phyloP scores from a whole-genome alignment of 2,888 invertebrate species.

The Drosophila meridionalis region DNA sequence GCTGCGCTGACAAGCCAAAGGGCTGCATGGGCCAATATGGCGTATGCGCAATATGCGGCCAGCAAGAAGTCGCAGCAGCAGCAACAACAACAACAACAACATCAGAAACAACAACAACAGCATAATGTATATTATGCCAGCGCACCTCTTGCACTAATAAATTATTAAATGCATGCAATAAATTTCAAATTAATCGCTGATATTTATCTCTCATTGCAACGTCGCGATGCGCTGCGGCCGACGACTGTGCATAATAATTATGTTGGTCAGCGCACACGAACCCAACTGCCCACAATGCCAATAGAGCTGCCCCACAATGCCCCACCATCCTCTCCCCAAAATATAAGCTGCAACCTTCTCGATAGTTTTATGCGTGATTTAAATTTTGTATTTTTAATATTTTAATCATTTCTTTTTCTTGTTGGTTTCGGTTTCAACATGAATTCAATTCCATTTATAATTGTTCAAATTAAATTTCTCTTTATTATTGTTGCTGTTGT shows the following conservation, averaged over 20 bases:
- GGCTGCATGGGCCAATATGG: constrained; percentile 64
- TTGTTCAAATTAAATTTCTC: constrained; percentile 54
- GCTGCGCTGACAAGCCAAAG: constrained; percentile 58
- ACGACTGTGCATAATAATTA: constrained; percentile 63
- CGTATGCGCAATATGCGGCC: constrained; percentile 64
- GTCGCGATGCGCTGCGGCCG: constrained; percentile 30
- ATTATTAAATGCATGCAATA: constrained; percentile 82
- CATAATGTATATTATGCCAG: constrained; percentile 38
- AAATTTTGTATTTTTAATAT: constrained; percentile 18
- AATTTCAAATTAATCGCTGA: constrained; percentile 83
- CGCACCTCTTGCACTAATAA: constrained; percentile 72
- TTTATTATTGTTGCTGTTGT: constrained; percentile 36
- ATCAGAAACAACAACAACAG: constrained; percentile 33
- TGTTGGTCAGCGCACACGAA: constrained; percentile 40
- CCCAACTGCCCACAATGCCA: background rate
- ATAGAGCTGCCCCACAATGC: background rate
- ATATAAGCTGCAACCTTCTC: background rate
- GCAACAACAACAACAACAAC: constrained; percentile 20
- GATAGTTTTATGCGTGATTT: constrained; percentile 7
- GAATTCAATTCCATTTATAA: constrained; percentile 39
- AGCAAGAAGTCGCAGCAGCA: constrained; percentile 43
- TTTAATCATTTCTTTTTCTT: constrained; percentile 3
- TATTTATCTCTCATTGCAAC: constrained; percentile 80
- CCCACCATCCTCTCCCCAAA: background rate
- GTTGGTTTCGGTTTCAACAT: constrained; percentile 21